Percentiles rank a stretch among this genome's conserved stretches.
Conservation (phyloP, 2,113 vertebrate genomes). For the Eublepharis macularius region DNA sequence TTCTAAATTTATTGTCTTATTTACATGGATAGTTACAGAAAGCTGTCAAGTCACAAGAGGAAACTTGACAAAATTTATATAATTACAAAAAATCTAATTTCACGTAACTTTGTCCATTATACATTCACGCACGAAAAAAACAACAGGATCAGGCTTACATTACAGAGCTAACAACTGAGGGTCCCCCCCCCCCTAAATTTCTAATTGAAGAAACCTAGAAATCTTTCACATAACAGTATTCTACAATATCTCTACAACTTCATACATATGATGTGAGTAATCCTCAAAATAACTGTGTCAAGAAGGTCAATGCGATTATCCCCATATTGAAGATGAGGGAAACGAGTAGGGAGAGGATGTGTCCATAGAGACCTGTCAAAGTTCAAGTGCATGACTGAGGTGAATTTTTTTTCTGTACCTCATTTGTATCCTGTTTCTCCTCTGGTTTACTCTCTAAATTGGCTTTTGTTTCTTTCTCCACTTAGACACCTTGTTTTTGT, state of each 20-base stretch:
- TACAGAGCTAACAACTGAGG: not conserved
- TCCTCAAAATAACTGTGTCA: not conserved
- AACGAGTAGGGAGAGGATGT: too few relatives aligned
- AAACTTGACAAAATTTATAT: conserved; percentile 69
- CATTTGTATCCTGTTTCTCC: too few relatives aligned
- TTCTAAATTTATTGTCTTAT: conserved; percentile 82
- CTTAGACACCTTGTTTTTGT: too few relatives aligned
- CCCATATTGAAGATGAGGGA: too few relatives aligned
- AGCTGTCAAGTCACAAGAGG: conserved; percentile 68
- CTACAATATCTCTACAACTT: not conserved
- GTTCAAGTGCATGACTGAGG: too few relatives aligned
- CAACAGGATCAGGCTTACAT: not conserved
- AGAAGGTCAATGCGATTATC: not conserved
- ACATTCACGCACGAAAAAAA: not conserved
- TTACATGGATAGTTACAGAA: conserved; percentile 70
- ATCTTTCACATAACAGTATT: not conserved
- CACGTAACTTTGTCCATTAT: not conserved
- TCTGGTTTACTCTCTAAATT: too few relatives aligned
- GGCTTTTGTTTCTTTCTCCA: too few relatives aligned
- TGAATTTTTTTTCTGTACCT: too few relatives aligned
- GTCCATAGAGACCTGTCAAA: too few relatives aligned
- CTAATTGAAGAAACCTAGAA: not conserved
- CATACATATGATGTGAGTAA: too few relatives aligned
- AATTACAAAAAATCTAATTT: conserved; percentile 60
- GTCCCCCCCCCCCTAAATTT: not conserved